Percentiles rank a stretch among this genome's conserved stretches.
These are phyloP conservation scores for Acronicta leporina DNA, from an alignment of 2,888 invertebrate genomes.

Conservation along the genomic window DNA sequence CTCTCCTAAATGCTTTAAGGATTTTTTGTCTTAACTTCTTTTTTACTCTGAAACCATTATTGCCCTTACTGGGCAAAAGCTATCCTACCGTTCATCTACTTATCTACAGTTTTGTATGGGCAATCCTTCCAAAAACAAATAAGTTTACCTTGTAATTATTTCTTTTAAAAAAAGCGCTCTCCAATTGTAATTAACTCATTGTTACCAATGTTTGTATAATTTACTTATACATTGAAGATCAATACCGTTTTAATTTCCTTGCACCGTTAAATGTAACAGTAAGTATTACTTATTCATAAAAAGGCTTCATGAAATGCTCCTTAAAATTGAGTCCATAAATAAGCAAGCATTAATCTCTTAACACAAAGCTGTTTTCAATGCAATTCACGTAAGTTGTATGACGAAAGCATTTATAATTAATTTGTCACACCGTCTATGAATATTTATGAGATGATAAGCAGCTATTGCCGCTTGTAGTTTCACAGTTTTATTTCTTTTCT, in stretches of 20 bases:
- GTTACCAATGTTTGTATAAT: neutral
- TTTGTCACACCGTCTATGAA: constrained; percentile 25
- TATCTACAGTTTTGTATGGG: too few relatives aligned
- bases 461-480: constrained; percentile 15
- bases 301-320: constrained; percentile 12
- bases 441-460: constrained; percentile 25
- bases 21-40: too few relatives aligned
- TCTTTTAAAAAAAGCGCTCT: too few relatives aligned
- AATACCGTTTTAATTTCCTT: constrained; percentile 13
- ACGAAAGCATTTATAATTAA: constrained; percentile 23
- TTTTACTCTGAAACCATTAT: too few relatives aligned
- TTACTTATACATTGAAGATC: neutral
- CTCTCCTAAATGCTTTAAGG: too few relatives aligned
- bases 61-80: too few relatives aligned
- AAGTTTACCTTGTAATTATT: too few relatives aligned
- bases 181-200: too few relatives aligned
- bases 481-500: constrained; percentile 7
- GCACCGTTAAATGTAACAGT: neutral
- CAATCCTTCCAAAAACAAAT: too few relatives aligned
- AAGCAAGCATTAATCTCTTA: constrained; percentile 14
- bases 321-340: constrained; percentile 1
- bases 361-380: constrained; percentile 13
- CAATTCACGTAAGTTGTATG: constrained; percentile 9
- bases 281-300: constrained; percentile 11
- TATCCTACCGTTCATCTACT: too few relatives aligned